phyloP scores from a whole-genome alignment of 2,113 vertebrate species.

The Cardinalis cardinalis region DNA sequence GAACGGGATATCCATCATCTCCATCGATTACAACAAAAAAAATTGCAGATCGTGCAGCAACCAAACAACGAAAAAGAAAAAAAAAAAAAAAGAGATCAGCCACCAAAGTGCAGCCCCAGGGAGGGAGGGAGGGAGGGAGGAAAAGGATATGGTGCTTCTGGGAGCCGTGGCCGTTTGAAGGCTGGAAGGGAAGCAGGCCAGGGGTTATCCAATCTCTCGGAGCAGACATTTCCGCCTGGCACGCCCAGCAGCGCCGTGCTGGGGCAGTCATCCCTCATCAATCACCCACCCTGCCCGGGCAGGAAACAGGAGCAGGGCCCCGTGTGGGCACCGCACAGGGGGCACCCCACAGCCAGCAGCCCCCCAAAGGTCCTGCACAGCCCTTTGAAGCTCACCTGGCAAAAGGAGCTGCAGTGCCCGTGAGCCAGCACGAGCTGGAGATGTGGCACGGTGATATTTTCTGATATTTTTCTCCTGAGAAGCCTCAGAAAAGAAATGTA shows the following conservation, averaged over 20 bases:
- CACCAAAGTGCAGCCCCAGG: background rate
- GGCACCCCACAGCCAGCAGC: background rate
- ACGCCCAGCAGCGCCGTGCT: slow-evolving; percentile 58
- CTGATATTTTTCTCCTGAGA: too few species aligned
- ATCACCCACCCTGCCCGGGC: slow-evolving; percentile 68
- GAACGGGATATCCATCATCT: background rate
- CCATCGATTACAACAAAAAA: background rate
- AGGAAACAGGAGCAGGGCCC: slow-evolving; percentile 22
- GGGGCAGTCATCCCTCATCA: slow-evolving; percentile 76
- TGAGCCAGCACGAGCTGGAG: background rate
- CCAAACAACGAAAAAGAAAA: background rate
- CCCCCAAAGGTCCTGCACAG: background rate
- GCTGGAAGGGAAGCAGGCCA: slow-evolving; percentile 32
- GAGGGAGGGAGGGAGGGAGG: background rate
- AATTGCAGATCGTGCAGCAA: background rate
- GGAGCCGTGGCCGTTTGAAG: slow-evolving; percentile 40
- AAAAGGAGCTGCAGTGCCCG: accelerated
- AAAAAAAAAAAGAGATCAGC: too few species aligned
- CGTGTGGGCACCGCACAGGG: accelerated
- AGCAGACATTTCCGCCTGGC: slow-evolving; percentile 80
- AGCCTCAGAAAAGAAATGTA: too few species aligned
- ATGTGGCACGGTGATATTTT: too few species aligned
- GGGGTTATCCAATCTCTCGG: slow-evolving; percentile 76
- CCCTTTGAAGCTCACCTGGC: accelerated
- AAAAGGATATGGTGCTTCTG: slow-evolving; percentile 38